Evolutionary conservation across 2,113 vertebrate genomes (phyloP), one percentile per base, ranked within the genome.

Genomic region (Engraulis encrasicolus): DNA sequence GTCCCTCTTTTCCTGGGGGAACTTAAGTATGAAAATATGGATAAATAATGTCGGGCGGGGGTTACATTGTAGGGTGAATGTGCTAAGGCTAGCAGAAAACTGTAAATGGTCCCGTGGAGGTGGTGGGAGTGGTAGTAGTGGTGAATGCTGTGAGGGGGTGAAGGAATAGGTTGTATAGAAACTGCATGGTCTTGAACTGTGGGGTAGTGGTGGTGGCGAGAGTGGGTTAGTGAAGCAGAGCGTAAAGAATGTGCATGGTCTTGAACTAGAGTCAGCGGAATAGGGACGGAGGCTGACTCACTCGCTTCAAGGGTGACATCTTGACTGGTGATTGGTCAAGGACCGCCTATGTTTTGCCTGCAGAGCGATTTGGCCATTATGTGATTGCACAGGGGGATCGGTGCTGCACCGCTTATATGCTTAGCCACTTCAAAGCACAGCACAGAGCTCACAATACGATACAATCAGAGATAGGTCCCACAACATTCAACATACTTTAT

Each of bases 341-440:
- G 49, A 85, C 66, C 50, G 82, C 40, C 27, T 74, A 38, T 80
- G 81, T 81, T 37, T n/a, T 83, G 45, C 71, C 78, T 79, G 49
- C 87, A 31, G 38, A 61, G 79, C 50, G 77, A 82, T 50, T 31
- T 82, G 78, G 81, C 85, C 82, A 89, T 89, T 86, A 85, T 66
- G 66, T 80, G 88, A 89, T 89, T 89, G 84, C 84, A 82, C 80
- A 89, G 80, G 50, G n/a, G 78, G 58, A 85, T 74, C 82, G 84
- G 77, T 85, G 58, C 82, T 48, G 45, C 86, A 82, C 78, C 27
- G 27, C 66, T 17, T 12, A 15, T 14, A 31, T 14, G 9, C 66
- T 15, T 15, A 74, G 66, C 27, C 66, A 74, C 66, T 36, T 74
- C 27, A 74, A 74, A 74, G 66, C 66, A 74, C 27, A 74, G 66